These are phyloP conservation scores for Psylliodes chrysocephalus DNA, from an alignment of 2,888 invertebrate species.

Conservation along the genomic window DNA sequence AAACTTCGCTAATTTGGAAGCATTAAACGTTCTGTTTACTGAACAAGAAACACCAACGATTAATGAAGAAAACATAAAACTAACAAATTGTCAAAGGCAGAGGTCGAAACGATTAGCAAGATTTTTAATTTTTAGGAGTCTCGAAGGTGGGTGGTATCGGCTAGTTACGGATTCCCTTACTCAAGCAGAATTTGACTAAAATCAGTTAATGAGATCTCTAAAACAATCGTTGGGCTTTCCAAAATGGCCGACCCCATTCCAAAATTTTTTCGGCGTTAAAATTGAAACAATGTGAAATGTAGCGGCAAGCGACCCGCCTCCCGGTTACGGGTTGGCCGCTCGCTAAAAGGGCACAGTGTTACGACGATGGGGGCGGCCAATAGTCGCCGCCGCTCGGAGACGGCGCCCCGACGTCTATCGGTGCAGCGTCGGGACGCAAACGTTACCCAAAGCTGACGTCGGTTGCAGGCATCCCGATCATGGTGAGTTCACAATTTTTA, in stretches of 20 bases:
- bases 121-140: background rate
- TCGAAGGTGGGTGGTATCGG: constrained; percentile 4
- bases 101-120: constrained; percentile 1
- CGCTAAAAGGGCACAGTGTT: constrained; percentile 54
- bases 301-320: constrained; percentile 46
- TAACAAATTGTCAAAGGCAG: background rate
- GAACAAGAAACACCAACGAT: background rate
- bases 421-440: constrained; percentile 61
- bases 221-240: constrained; percentile 63
- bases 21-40: background rate
- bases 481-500: constrained; percentile 38
- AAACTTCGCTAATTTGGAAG: background rate
- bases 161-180: constrained; percentile 16
- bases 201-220: constrained; percentile 64
- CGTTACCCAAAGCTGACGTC: constrained; percentile 56
- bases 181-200: constrained; percentile 52
- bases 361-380: constrained; percentile 50
- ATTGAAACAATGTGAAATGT: constrained; percentile 61
- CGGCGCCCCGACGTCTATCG: constrained; percentile 65
- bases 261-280: constrained; percentile 51
- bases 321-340: constrained; percentile 46
- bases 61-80: background rate
- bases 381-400: constrained; percentile 48
- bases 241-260: constrained; percentile 62
- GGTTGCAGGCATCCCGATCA: constrained; percentile 44